Percentiles rank a stretch among this genome's conserved stretches.
phyloP scores from a whole-genome alignment of 1,140 invertebrate species.

The Vollenhovia emeryi region DNA sequence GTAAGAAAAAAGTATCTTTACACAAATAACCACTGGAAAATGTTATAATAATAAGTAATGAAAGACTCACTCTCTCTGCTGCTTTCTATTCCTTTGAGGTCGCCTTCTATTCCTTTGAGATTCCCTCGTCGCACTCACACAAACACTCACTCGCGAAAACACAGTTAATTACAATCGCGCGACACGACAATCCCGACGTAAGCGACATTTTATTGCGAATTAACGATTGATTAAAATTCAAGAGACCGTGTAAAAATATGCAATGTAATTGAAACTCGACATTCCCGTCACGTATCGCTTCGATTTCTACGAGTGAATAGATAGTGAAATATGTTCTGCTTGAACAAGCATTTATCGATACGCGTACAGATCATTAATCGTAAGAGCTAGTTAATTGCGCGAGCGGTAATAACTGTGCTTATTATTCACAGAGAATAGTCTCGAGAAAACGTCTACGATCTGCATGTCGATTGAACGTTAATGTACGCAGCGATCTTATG shows the following conservation, averaged over 20 bases:
- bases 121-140: neutral
- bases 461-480: neutral
- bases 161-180: conserved; percentile 1
- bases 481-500: neutral
- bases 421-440: neutral
- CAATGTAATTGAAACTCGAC: neutral
- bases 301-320: neutral
- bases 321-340: neutral
- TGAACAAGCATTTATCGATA: neutral
- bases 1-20: neutral
- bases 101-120: neutral
- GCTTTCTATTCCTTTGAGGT: neutral
- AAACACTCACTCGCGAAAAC: neutral
- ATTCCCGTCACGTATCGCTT: neutral
- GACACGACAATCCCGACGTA: neutral
- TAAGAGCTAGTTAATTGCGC: neutral
- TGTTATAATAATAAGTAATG: conserved; percentile 5
- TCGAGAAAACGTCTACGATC: neutral
- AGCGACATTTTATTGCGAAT: neutral
- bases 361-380: neutral
- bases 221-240: neutral
- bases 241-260: neutral
- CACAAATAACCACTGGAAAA: neutral
- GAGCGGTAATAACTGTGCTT: neutral
- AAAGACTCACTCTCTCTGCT: neutral